These are phyloP conservation scores for Megathymus violae DNA, from an alignment of 1,140 invertebrate species.

Conservation along the genomic window DNA sequence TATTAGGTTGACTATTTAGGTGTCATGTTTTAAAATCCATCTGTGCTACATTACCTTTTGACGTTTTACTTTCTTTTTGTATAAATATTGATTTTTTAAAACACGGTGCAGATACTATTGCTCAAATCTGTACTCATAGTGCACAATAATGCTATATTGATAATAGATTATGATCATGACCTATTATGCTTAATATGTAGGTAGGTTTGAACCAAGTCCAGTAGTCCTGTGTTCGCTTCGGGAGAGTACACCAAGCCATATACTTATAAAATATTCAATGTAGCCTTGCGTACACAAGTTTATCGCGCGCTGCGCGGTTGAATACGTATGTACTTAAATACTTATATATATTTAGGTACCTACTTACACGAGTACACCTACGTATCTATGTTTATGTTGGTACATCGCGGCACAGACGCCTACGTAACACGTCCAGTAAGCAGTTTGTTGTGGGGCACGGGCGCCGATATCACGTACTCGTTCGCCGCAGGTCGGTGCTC, in stretches of 20 bases:
- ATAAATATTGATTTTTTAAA: too few species aligned
- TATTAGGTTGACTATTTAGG: too few species aligned
- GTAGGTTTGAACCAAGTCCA: constrained; percentile 2
- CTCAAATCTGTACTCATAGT: too few species aligned
- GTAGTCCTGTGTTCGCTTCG: constrained; percentile 13
- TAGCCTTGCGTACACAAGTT: constrained; percentile 47
- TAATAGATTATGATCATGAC: too few species aligned
- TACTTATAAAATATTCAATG: constrained; percentile 28
- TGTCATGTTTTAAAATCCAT: too few species aligned
- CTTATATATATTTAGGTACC: constrained; percentile 49
- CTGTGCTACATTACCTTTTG: too few species aligned
- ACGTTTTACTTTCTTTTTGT: too few species aligned
- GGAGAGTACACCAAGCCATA: constrained; percentile 23
- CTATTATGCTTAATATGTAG: too few species aligned
- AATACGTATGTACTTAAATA: constrained; percentile 47
- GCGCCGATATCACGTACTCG: constrained; percentile 81
- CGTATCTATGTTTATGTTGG: constrained; percentile 74
- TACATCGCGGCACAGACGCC: constrained; percentile 75
- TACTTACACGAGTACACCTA: constrained; percentile 48
- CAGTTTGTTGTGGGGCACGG: constrained; percentile 82
- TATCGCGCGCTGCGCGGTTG: constrained; percentile 57
- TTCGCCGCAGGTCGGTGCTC: constrained; percentile 79
- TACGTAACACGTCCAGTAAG: constrained; percentile 83
- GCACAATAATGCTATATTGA: too few species aligned
- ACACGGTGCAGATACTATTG: too few species aligned